Percentiles rank a stretch among this genome's conserved stretches.
Conservation (phyloP, 2,797 vertebrate genomes). For the Hydrolagus colliei region DNA sequence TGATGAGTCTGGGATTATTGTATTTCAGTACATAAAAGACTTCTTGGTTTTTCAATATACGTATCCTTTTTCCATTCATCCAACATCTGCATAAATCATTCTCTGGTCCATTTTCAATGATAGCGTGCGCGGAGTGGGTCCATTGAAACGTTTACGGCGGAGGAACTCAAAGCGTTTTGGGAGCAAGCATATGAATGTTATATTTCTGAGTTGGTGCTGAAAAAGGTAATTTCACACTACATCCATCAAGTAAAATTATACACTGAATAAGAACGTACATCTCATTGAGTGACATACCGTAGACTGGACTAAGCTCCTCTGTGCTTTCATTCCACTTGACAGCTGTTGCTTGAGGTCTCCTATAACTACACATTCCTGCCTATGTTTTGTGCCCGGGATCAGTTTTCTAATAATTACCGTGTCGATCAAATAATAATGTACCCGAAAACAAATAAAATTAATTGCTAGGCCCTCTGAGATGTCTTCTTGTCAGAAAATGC, state of each 20-base stretch:
- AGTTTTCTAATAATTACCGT: not conserved
- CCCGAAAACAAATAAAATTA: not conserved
- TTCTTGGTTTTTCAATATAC: not conserved
- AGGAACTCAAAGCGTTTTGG: not conserved
- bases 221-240: slow-evolving; percentile 23
- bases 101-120: not conserved
- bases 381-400: not conserved
- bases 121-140: not conserved
- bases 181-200: not conserved
- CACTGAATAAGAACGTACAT: not conserved
- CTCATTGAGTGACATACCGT: slow-evolving; percentile 4
- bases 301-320: not conserved
- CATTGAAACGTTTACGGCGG: not conserved
- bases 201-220: not conserved
- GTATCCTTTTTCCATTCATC: not conserved
- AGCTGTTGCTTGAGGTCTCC: slow-evolving; percentile 27
- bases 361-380: not conserved
- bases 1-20: too few relatives aligned
- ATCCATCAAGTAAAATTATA: slow-evolving; percentile 17
- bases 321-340: not conserved
- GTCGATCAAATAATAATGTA: not conserved
- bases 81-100: not conserved
- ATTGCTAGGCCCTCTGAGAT: not conserved
- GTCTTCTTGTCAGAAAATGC: too few relatives aligned
- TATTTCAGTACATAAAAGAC: not conserved